Percentiles rank a stretch among this genome's conserved stretches.
Conservation (phyloP, 2,113 vertebrate species). For the Sitta europaea region DNA sequence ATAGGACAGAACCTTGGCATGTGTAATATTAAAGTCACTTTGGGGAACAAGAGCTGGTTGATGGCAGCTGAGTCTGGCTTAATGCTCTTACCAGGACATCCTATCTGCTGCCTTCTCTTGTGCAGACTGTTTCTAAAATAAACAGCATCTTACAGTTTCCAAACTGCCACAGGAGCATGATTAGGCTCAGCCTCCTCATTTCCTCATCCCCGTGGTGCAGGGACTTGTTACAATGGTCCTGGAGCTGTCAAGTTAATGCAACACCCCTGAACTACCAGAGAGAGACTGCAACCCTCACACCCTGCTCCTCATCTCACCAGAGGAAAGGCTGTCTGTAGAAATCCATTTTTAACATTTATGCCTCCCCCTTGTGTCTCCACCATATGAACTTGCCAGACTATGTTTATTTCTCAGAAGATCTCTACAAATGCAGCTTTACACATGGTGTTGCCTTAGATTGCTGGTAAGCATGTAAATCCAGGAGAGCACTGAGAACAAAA, state of each 20-base stretch:
- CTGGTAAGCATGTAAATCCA: not conserved
- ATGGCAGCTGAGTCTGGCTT: not conserved
- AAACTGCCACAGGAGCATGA: not conserved
- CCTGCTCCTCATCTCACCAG: not conserved
- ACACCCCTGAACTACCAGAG: not conserved
- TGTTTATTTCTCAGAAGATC: not conserved
- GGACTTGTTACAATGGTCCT: not conserved
- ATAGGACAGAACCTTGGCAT: not conserved
- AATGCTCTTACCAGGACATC: not conserved
- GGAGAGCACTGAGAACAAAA: not conserved
- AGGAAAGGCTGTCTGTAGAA: not conserved
- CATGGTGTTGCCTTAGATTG: not conserved
- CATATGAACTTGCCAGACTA: not conserved
- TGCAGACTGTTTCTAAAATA: not conserved
- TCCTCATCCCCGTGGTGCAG: not conserved
- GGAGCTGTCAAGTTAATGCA: not conserved
- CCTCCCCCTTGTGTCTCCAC: constrained; percentile 25
- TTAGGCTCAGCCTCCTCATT: not conserved
- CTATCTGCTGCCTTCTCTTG: not conserved
- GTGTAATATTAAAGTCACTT: not conserved
- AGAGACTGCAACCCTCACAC: fast-evolving
- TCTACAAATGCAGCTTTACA: not conserved
- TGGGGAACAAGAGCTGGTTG: not conserved
- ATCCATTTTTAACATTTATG: constrained; percentile 20
- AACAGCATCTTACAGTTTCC: not conserved